Percentiles rank a stretch among this genome's conserved stretches.
Conservation (phyloP, 2,888 invertebrate species). For the Scaptomyza caliginosa region DNA sequence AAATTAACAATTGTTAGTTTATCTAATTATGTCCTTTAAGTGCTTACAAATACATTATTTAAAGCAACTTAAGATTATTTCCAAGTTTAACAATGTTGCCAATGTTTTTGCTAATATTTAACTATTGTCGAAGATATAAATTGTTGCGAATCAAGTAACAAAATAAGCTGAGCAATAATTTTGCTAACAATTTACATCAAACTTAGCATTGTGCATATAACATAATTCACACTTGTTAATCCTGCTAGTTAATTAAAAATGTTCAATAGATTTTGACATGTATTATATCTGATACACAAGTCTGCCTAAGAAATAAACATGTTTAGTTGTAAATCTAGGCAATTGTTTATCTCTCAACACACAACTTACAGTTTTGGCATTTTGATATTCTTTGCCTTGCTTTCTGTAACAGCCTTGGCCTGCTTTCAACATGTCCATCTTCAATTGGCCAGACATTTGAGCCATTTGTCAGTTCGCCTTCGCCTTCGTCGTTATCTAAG, state of each 20-base stretch:
- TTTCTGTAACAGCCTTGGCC: conserved; percentile 47
- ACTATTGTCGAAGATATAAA: background rate
- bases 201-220: background rate
- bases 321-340: background rate
- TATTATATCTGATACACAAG: conserved; percentile 4
- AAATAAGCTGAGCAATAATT: background rate
- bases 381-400: background rate
- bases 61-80: no score
- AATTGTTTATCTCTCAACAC: conserved; percentile 36
- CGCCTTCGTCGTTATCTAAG: background rate
- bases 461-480: conserved; percentile 30
- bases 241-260: conserved; percentile 14
- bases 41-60: no score
- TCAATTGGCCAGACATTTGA: conserved; percentile 38
- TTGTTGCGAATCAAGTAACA: background rate
- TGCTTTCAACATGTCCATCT: conserved; percentile 46
- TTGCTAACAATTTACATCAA: background rate
- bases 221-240: background rate
- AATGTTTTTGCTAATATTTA: background rate
- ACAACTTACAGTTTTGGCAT: background rate
- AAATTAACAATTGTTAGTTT: no score
- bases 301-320: conserved; percentile 6
- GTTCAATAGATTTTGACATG: background rate
- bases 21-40: no score
- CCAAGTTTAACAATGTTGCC: no score